These are phyloP conservation scores for Daubentonia madagascariensis DNA, from an alignment of 2,113 vertebrate species.

Conservation along the genomic window DNA sequence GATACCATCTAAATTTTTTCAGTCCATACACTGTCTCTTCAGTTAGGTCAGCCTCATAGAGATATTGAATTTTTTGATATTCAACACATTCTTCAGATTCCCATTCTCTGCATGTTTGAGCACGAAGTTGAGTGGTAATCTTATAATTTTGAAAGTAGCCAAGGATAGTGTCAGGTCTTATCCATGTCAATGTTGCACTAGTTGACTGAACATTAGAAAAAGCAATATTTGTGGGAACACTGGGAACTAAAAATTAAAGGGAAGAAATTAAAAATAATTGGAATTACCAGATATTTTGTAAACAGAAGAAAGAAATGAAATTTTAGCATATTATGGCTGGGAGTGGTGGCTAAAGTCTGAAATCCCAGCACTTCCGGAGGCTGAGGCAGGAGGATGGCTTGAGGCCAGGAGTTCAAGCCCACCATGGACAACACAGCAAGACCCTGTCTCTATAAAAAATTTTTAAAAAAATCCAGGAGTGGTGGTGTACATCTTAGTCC, in stretches of 20 bases:
- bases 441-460: too few species aligned
- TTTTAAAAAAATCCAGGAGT: too few species aligned
- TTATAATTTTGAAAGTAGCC: conserved; percentile 93
- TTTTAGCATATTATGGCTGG: background rate
- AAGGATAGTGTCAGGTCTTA: conserved; percentile 85
- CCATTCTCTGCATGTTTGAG: conserved; percentile 85
- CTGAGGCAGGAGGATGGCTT: too few species aligned
- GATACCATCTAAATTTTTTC: conserved; percentile 93
- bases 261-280: background rate
- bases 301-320: background rate
- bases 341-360: too few species aligned
- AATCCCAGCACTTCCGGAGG: too few species aligned
- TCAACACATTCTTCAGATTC: conserved; percentile 87
- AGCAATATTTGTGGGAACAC: conserved; percentile 86
- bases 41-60: conserved; percentile 78
- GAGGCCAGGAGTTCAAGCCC: too few species aligned
- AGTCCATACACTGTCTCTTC: conserved; percentile 87
- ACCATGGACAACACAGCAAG: too few species aligned
- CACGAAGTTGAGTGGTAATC: conserved; percentile 87
- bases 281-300: background rate
- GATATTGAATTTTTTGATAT: conserved; percentile 79
- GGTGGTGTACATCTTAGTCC: too few species aligned
- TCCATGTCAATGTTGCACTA: conserved; percentile 91
- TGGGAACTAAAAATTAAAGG: conserved; percentile 87
- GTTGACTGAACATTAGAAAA: conserved; percentile 88